phyloP scores from a whole-genome alignment of 2,113 vertebrate species.

The Ictalurus furcatus region DNA sequence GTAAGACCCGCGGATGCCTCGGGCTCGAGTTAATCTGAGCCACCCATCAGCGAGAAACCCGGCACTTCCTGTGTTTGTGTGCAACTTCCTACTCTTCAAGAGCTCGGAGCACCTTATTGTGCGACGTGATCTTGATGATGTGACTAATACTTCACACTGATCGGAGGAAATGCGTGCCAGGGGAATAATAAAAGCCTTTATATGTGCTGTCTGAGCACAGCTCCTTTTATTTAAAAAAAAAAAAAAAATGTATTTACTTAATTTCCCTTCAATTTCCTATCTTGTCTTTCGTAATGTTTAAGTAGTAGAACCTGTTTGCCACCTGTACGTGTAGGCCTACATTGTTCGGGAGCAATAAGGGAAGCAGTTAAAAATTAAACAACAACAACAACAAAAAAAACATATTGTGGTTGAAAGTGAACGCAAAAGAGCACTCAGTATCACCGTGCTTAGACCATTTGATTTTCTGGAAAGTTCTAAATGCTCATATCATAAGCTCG shows the following conservation, averaged over 20 bases:
- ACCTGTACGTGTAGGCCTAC: background rate
- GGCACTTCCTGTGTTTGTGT: constrained; percentile 80
- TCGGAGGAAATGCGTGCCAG: constrained; percentile 62
- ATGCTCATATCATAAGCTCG: background rate
- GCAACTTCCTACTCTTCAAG: constrained; percentile 73
- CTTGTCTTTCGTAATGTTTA: background rate
- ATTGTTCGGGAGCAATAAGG: background rate
- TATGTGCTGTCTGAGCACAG: background rate
- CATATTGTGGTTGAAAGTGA: constrained; percentile 32
- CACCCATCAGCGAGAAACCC: constrained; percentile 71
- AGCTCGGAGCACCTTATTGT: constrained; percentile 76
- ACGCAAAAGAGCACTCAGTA: background rate
- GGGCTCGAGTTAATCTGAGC: constrained; percentile 67
- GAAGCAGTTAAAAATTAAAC: background rate
- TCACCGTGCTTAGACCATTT: background rate
- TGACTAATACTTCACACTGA: constrained; percentile 63
- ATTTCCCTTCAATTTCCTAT: background rate
- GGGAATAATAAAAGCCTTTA: constrained; percentile 53
- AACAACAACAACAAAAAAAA: background rate
- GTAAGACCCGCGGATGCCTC: constrained; percentile 59
- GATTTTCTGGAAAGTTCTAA: background rate
- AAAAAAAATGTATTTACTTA: background rate
- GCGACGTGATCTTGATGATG: constrained; percentile 58
- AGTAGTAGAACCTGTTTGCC: background rate
- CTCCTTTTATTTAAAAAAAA: background rate